phyloP scores from a whole-genome alignment of 35 echinoderm and acorn worm genomes.

The Holothuria glaberrima region DNA sequence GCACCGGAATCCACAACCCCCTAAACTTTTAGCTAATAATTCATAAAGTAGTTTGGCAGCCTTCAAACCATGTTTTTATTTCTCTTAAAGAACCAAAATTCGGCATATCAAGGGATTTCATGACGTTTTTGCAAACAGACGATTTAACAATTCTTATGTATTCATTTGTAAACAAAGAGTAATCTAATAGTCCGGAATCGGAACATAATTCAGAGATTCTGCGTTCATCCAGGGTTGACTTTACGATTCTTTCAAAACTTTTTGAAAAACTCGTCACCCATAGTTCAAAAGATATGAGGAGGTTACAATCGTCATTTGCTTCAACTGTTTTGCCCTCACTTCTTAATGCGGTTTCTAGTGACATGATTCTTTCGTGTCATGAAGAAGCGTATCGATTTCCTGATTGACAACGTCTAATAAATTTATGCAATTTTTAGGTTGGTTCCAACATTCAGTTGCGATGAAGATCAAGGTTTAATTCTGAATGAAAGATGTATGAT shows the following conservation, averaged over 20 bases:
- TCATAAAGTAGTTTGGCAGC: background rate
- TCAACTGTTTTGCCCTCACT: no score
- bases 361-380: background rate
- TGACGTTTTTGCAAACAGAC: background rate
- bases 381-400: background rate
- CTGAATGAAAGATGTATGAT: background rate
- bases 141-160: background rate
- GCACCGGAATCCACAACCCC: constrained; percentile 13
- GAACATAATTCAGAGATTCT: background rate
- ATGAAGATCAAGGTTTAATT: background rate
- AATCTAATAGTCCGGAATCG: background rate
- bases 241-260: background rate
- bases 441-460: background rate
- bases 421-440: background rate
- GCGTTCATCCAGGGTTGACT: background rate
- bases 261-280: background rate
- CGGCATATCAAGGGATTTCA: background rate
- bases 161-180: background rate
- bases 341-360: no score
- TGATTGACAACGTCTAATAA: background rate
- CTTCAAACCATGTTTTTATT: background rate
- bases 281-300: background rate
- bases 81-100: background rate
- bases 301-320: no score
- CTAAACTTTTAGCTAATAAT: background rate